Evolutionary conservation across 2,888 invertebrate species (phyloP).

Genomic region (Meiosimyza platycephala): DNA sequence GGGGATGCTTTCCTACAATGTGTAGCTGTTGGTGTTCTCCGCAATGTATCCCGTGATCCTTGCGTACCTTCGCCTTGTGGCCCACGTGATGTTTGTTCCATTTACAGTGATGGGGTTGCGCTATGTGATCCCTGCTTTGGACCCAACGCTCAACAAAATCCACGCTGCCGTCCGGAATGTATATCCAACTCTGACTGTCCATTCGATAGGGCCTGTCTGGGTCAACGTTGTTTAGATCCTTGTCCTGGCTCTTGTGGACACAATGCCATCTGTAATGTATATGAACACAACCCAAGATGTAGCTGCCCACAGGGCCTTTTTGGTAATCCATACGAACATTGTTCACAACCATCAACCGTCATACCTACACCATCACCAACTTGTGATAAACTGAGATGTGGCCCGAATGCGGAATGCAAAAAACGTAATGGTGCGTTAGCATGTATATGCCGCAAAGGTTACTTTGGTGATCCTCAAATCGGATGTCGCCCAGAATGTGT

Average conservation of each 20-base stretch:
- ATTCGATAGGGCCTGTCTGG: conserved; percentile 80
- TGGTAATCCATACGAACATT: conserved; percentile 84
- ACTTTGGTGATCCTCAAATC: conserved; percentile 82
- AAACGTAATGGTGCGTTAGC: conserved; percentile 74
- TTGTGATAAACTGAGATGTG: conserved; percentile 80
- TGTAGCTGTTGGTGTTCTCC: conserved; percentile 69
- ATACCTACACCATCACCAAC: conserved; percentile 64
- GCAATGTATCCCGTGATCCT: conserved; percentile 75
- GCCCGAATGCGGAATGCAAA: conserved; percentile 78
- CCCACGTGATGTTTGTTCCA: conserved; percentile 75
- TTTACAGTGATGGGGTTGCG: conserved; percentile 80
- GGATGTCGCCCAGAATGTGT: conserved; percentile 86
- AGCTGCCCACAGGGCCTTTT: conserved; percentile 75
- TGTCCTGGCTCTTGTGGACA: conserved; percentile 84
- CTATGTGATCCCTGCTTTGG: conserved; percentile 83
- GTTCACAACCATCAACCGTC: conserved; percentile 70
- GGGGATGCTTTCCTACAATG: conserved; percentile 87
- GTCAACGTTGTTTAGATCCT: conserved; percentile 80
- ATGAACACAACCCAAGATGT: conserved; percentile 80
- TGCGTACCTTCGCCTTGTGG: conserved; percentile 85
- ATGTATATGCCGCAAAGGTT: conserved; percentile 80
- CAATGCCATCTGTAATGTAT: conserved; percentile 77
- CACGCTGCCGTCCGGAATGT: conserved; percentile 85
- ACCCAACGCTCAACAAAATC: conserved; percentile 75
- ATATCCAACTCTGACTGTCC: conserved; percentile 83